Evolutionary conservation across 92 coral and sea anemone species (phyloP).

Genomic region (Palythoa heliodiscus): DNA sequence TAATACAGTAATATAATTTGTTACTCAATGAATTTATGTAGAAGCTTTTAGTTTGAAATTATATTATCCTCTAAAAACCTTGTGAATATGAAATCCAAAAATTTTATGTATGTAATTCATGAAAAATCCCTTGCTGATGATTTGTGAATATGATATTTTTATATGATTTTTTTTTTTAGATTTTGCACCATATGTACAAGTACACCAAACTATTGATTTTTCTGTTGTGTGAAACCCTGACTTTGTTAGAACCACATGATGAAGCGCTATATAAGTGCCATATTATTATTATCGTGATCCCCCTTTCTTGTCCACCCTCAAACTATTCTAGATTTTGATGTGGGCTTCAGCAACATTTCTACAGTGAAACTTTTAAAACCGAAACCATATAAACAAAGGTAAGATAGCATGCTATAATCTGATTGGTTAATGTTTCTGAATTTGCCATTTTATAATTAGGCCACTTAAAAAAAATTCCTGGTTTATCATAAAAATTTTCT

Average conservation of each 20-base stretch:
- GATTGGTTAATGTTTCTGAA: conserved; percentile 13
- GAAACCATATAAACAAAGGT: conserved; percentile 10
- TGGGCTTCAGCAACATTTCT: conserved; percentile 14
- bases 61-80: conserved; percentile 4
- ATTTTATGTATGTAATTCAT: background rate
- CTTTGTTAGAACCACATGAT: conserved; percentile 12
- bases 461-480: conserved; percentile 9
- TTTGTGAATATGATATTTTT: conserved; percentile 8
- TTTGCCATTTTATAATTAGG: conserved; percentile 3
- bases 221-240: conserved; percentile 11
- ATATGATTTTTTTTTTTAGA: background rate
- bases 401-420: conserved; percentile 14
- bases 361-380: conserved; percentile 6
- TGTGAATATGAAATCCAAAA: conserved; percentile 2
- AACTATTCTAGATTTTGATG: conserved; percentile 1
- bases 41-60: conserved; percentile 8
- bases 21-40: conserved; percentile 7
- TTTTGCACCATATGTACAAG: conserved; percentile 6
- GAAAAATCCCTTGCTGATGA: conserved; percentile 2
- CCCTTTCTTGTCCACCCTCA: conserved; percentile 12
- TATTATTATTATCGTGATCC: conserved; percentile 13
- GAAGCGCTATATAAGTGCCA: conserved; percentile 8
- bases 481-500: conserved; percentile 6
- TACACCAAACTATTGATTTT: conserved; percentile 11
- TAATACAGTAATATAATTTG: conserved; percentile 3